Conservation (phyloP, 64 coral and sea anemone genomes). For the Astreopora myriophthalma region DNA sequence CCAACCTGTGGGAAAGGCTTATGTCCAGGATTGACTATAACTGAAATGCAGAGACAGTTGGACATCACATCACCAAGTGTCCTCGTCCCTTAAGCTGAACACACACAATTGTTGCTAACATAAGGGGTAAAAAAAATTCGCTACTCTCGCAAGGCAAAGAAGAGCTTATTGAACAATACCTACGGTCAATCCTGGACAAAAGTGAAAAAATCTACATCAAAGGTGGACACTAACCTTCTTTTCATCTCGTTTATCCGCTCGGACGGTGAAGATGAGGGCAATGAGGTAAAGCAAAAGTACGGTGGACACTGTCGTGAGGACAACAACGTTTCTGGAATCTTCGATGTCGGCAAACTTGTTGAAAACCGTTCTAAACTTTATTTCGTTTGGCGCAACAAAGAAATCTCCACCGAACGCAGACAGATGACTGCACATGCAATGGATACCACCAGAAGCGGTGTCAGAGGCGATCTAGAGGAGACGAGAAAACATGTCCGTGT, state of each 20-base stretch:
- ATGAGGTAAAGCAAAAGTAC: conserved; percentile 15
- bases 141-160: too few relatives aligned
- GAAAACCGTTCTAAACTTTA: conserved; percentile 27
- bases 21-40: too few relatives aligned
- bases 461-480: neutral
- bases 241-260: conserved; percentile 43
- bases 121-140: too few relatives aligned
- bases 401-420: conserved; percentile 69
- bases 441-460: neutral
- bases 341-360: neutral
- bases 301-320: conserved; percentile 49
- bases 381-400: conserved; percentile 58
- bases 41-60: too few relatives aligned
- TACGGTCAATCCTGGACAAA: too few relatives aligned
- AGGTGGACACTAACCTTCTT: conserved; percentile 22
- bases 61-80: too few relatives aligned
- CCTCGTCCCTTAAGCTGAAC: too few relatives aligned
- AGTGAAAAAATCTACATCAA: neutral
- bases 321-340: conserved; percentile 10
- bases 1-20: too few relatives aligned
- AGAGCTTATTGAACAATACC: too few relatives aligned
- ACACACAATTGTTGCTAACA: too few relatives aligned
- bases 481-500: too few relatives aligned
- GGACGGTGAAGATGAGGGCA: conserved; percentile 14
- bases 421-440: conserved; percentile 58